Evolutionary conservation across 2,888 invertebrate genomes (phyloP).

Genomic region (Unio delphinus): DNA sequence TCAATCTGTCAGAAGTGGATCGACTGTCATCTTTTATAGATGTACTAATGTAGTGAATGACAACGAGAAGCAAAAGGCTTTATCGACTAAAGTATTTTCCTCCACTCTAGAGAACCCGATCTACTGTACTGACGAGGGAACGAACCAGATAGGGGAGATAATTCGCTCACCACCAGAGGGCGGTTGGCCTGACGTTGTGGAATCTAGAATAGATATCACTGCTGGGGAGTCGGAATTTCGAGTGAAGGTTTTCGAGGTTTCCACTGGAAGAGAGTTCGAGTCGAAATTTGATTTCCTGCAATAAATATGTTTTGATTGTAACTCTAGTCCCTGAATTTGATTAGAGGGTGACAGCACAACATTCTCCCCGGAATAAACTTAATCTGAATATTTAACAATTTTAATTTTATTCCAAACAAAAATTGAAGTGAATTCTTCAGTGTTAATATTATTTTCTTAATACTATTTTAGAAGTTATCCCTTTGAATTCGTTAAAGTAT

Average conservation of each 20-base stretch:
- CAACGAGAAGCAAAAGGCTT: slow-evolving; percentile 12
- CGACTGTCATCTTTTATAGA: slow-evolving; percentile 18
- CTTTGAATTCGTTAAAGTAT: too few species aligned
- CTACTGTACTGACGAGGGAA: slow-evolving; percentile 23
- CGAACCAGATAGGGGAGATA: slow-evolving; percentile 27
- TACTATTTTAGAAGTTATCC: too few species aligned
- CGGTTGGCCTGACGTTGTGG: slow-evolving; percentile 29
- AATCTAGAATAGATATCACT: slow-evolving; percentile 23
- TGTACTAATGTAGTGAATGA: slow-evolving; percentile 12
- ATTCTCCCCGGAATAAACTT: too few species aligned
- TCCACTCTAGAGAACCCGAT: slow-evolving; percentile 22
- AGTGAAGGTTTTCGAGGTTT: slow-evolving; percentile 14
- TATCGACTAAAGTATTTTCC: slow-evolving; percentile 26
- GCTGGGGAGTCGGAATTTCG: slow-evolving; percentile 29
- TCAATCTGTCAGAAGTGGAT: slow-evolving; percentile 16
- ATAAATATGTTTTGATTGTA: not conserved
- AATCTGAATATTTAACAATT: too few species aligned
- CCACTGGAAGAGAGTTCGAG: slow-evolving; percentile 14
- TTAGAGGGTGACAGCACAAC: not conserved
- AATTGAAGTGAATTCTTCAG: too few species aligned
- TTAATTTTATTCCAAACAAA: too few species aligned
- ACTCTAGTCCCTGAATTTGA: not conserved
- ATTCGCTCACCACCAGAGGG: slow-evolving; percentile 22
- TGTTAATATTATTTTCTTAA: too few species aligned
- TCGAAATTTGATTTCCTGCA: slow-evolving; percentile 22